Base-by-base conservation (phyloP, 2,797 vertebrate genomes). In the Prunella strophiata region DNA sequence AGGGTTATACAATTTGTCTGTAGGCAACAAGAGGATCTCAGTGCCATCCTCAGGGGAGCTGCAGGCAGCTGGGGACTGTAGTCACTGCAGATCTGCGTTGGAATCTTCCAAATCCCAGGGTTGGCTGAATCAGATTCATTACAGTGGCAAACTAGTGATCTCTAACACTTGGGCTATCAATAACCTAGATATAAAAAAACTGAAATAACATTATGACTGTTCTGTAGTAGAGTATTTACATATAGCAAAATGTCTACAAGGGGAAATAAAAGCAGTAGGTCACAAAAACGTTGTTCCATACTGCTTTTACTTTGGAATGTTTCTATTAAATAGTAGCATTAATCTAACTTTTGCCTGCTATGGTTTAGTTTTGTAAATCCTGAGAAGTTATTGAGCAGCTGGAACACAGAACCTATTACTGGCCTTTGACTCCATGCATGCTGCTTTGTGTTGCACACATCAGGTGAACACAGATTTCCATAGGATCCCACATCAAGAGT, bases 1-100 rank as follows among this genome's bases (percentile, higher is more conserved):
- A 45, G 29, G 43, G 29, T 34, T 79, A 34, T 62, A 27, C 3
- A 1, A 6, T 78, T 91, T 62, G 40, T 58, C 0, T 0, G 0
- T 11, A 38, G 48, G 47, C 51, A 81, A 4, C 43, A 23, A 13
- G 0, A 2, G 42, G 58, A 27, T 36, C 32, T 72, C 30, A 4
- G 3, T 59, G 50, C 40, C 16, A 4, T 27, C 11, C 14, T 55
- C 62, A 65, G 34, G 21, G 47, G 42, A 89, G 38, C 50, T 38
- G 2, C 48, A 30, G 74, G 59, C 59, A 52, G 7, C 51, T 62
- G 59, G 30, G 34, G 6, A 11, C 13, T 25, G 5, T 22, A 22
- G n/a, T 51, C 50, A 32, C 55, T n/a, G 4, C 4, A 2, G 40
- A 15, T 59, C 61, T 72, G 16, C 3, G 0, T 2, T 6, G 2